Percentiles rank a stretch among this genome's conserved stretches.
These are phyloP conservation scores for Cairina moschata DNA, from an alignment of 2,113 vertebrate species.

Conservation along the genomic window DNA sequence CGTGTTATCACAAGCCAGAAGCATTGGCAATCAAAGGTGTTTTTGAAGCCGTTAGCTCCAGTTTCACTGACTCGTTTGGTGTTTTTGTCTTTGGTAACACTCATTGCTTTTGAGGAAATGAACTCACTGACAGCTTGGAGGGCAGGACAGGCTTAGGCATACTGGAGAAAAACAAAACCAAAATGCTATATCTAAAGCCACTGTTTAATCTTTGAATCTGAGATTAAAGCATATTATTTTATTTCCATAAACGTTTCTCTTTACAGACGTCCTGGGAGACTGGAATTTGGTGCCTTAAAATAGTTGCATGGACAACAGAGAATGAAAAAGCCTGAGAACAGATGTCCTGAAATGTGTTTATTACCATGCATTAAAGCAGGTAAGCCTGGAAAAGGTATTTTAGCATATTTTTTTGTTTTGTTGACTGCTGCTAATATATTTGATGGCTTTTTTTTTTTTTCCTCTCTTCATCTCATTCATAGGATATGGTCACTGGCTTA, in stretches of 20 bases:
- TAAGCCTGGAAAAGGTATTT: neutral
- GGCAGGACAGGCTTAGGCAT: constrained; percentile 9
- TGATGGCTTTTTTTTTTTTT: neutral
- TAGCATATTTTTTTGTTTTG: neutral
- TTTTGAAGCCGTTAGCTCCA: constrained; percentile 20
- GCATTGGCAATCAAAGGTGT: constrained; percentile 28
- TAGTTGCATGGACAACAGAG: neutral
- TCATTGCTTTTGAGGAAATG: constrained; percentile 32
- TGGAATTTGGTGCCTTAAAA: neutral
- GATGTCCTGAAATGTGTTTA: neutral
- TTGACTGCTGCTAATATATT: neutral
- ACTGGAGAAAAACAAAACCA: neutral
- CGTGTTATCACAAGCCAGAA: neutral
- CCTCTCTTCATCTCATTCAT: neutral
- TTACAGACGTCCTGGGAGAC: neutral
- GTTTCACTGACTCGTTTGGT: neutral
- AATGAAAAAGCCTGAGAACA: neutral
- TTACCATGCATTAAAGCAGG: neutral
- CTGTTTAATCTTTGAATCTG: neutral
- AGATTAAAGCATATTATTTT: constrained; percentile 8
- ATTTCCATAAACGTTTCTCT: neutral
- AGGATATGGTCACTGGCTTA: neutral
- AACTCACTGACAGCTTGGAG: constrained; percentile 36
- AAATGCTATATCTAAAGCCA: neutral
- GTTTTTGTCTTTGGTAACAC: neutral